These are phyloP conservation scores for Tetrapedia diversipes DNA, from an alignment of 2,888 invertebrate species.

Conservation along the genomic window DNA sequence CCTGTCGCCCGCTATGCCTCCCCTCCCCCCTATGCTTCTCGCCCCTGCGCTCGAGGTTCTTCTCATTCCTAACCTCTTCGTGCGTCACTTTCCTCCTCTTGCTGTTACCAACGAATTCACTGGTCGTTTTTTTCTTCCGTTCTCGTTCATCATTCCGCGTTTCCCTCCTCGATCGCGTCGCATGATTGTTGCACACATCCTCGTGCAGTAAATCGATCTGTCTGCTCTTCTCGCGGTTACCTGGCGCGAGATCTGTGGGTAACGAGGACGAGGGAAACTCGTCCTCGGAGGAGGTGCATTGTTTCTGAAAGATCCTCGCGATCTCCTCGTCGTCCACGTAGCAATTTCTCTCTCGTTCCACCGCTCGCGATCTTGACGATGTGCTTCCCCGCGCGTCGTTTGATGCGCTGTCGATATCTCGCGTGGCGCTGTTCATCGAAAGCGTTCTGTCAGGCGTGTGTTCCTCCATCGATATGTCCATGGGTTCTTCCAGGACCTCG, in stretches of 20 bases:
- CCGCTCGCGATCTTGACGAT: not conserved
- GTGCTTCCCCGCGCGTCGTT: not conserved
- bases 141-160: not conserved
- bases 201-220: not conserved
- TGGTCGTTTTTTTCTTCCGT: not conserved
- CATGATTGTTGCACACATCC: not conserved
- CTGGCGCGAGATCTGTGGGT: rapidly evolving
- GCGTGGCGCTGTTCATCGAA: not conserved
- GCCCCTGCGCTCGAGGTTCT: not conserved
- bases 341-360: not conserved
- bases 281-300: constrained; percentile 50
- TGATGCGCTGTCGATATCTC: not conserved
- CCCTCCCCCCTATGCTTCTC: not conserved
- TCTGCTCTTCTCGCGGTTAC: not conserved
- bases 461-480: constrained; percentile 44
- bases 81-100: constrained; percentile 3
- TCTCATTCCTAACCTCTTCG: not conserved
- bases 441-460: not conserved
- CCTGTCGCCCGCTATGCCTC: not conserved
- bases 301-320: constrained; percentile 32
- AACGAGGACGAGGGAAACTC: not conserved
- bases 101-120: not conserved
- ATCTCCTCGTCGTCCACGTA: constrained; percentile 54
- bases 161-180: not conserved
- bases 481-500: constrained; percentile 5